phyloP scores from a whole-genome alignment of 2,888 invertebrate species.

The Pecten maximus region DNA sequence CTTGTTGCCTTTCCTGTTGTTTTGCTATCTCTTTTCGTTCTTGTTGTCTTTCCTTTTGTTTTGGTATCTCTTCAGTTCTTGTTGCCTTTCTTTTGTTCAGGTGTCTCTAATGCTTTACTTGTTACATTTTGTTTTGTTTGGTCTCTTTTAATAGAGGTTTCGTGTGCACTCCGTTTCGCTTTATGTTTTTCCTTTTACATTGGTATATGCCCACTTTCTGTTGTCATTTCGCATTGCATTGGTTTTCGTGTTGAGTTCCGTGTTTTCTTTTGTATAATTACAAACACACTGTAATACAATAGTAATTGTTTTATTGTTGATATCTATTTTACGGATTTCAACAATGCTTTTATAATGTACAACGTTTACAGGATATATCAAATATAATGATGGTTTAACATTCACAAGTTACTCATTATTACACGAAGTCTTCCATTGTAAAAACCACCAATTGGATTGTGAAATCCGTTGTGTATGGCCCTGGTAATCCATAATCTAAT shows the following conservation, averaged over 20 bases:
- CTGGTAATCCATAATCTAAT: constrained; percentile 19
- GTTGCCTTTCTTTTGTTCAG: neutral
- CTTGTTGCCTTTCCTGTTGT: neutral
- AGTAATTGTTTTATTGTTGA: neutral
- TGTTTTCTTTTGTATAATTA: too few species aligned
- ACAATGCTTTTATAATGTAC: too few species aligned
- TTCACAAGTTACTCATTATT: neutral
- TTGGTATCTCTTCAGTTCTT: neutral
- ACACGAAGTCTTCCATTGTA: neutral
- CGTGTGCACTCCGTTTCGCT: too few species aligned
- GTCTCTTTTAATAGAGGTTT: too few species aligned
- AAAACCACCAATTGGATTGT: neutral
- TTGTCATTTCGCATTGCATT: neutral
- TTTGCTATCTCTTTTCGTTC: neutral
- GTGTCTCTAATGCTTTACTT: neutral
- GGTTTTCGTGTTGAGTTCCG: too few species aligned
- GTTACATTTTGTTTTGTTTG: neutral
- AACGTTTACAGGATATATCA: too few species aligned
- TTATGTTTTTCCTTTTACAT: too few species aligned
- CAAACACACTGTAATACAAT: too few species aligned
- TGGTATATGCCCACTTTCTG: neutral
- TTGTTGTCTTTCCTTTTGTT: neutral
- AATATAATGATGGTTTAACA: too few species aligned
- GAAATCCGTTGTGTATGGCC: neutral
- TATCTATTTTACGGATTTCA: too few species aligned